A percentile compares a stretch with the other conserved stretches of the same genome.
phyloP scores from a whole-genome alignment of 2,113 vertebrate genomes.

The Cyprinus carpio region DNA sequence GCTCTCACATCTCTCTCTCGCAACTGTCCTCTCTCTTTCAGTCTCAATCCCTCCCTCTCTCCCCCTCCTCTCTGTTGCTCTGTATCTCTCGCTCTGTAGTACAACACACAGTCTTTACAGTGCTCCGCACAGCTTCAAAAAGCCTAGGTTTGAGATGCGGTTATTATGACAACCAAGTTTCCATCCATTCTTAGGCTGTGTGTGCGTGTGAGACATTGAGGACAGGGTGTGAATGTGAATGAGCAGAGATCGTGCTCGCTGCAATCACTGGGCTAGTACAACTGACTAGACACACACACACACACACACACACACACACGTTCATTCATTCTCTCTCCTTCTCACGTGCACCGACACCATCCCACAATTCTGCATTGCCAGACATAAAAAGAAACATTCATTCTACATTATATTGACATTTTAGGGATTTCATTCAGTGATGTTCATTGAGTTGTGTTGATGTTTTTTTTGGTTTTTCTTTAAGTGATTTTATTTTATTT shows the following conservation, averaged over 20 bases:
- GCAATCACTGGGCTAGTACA: slow-evolving; percentile 49
- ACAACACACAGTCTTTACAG: slow-evolving; percentile 22
- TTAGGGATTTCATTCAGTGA: not conserved
- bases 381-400: not conserved
- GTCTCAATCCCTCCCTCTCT: slow-evolving; percentile 1
- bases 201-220: slow-evolving; percentile 60
- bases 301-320: slow-evolving; percentile 25
- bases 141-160: slow-evolving; percentile 37
- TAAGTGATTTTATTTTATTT: no score
- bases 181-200: slow-evolving; percentile 52
- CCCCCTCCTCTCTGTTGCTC: slow-evolving; percentile 3
- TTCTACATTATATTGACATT: not conserved
- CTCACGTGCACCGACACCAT: not conserved
- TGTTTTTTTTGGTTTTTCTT: no score
- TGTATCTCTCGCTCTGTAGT: slow-evolving; percentile 20
- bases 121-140: slow-evolving; percentile 25
- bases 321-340: not conserved
- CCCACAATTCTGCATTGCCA: slow-evolving; percentile 33
- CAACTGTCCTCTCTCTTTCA: slow-evolving; percentile 10
- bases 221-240: slow-evolving; percentile 73
- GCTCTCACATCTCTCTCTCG: not conserved
- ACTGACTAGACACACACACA: slow-evolving; percentile 28
- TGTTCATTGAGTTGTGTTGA: not conserved
- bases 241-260: slow-evolving; percentile 58
- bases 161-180: slow-evolving; percentile 41